phyloP scores from a whole-genome alignment of 1,140 invertebrate species.

The Psix sp. region DNA sequence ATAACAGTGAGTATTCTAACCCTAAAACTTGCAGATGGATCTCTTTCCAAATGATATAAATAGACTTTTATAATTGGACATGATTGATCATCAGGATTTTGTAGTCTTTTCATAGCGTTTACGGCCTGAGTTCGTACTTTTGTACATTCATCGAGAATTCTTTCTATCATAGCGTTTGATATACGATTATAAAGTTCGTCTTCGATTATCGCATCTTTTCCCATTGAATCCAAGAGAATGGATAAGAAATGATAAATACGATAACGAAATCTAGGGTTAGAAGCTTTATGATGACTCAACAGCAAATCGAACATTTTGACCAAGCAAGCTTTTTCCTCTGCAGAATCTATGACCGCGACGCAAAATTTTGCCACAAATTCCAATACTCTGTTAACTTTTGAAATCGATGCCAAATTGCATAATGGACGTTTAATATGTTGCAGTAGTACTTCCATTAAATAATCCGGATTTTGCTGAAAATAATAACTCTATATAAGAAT shows the following conservation, averaged over 20 bases:
- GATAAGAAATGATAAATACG: slow-evolving; percentile 86
- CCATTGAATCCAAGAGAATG: slow-evolving; percentile 84
- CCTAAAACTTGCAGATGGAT: slow-evolving; percentile 82
- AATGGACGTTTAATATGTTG: slow-evolving; percentile 64
- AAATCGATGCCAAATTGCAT: slow-evolving; percentile 66
- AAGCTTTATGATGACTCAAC: slow-evolving; percentile 77
- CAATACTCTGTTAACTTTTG: slow-evolving; percentile 76
- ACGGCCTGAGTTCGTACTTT: slow-evolving; percentile 87
- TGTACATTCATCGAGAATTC: slow-evolving; percentile 84
- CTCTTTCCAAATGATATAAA: slow-evolving; percentile 85
- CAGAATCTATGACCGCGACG: slow-evolving; percentile 60
- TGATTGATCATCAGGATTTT: slow-evolving; percentile 85
- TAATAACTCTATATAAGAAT: no score
- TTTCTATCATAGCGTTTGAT: slow-evolving; percentile 83
- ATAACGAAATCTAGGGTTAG: slow-evolving; percentile 81
- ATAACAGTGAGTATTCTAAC: slow-evolving; percentile 70
- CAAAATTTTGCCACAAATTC: slow-evolving; percentile 79
- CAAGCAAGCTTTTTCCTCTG: slow-evolving; percentile 64
- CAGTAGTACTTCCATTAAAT: slow-evolving; percentile 63
- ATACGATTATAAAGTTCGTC: slow-evolving; percentile 86
- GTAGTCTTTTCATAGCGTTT: slow-evolving; percentile 85
- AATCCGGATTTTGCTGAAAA: slow-evolving; percentile 6
- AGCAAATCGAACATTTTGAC: slow-evolving; percentile 65
- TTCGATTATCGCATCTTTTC: slow-evolving; percentile 86
- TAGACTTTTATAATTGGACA: slow-evolving; percentile 89